Base-by-base conservation (phyloP, 1,140 invertebrate species). In the Nixonia krombeini region DNA sequence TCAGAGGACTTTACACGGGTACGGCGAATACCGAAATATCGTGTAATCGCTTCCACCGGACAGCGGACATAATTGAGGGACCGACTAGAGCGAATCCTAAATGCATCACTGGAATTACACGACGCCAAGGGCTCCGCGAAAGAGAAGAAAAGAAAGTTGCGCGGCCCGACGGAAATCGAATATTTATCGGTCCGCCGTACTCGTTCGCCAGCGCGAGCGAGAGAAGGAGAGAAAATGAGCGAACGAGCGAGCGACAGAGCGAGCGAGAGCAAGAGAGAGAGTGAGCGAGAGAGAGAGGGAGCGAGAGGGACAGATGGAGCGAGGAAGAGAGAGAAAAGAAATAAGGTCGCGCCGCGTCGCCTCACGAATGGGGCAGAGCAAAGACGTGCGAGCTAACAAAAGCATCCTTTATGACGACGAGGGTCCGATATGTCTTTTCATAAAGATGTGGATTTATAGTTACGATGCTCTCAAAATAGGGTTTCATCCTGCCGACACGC, bases 81-180 rank as follows among this genome's bases (percentile, higher is more conserved):
- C 70, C 70, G 63, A 68, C 70, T 62, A 55, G 70, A 55, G 70
- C 66, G 65, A 63, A 68, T 72, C 61, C 65, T 72, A 72, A 72
- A 72, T 72, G 70, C 70, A 72, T 72, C 70, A 72, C 70, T 68
- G 70, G 65, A 72, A 72, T 72, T 68, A 72, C 65, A 65, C 64
- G 62, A 64, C 46, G 59, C 61, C 29, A 55, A 65, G 47, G 67
- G 50, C 57, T 56, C 41, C 33, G 53, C 44, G 40, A 21, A 71
- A 62, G 55, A 53, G 58, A 57, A 72, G 64, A 72, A 69, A 57
- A 62, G 66, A 70, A 62, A 66, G 56, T 45, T 61, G 61, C 52
- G 52, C 5, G 61, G 38, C 50, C 56, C 55, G 40, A 61, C 52
- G 68, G 68, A 70, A 70, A 70, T 70, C 62, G 62, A 70, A 70